phyloP scores from a whole-genome alignment of 2,888 invertebrate genomes.

The Resseliella maxima region DNA sequence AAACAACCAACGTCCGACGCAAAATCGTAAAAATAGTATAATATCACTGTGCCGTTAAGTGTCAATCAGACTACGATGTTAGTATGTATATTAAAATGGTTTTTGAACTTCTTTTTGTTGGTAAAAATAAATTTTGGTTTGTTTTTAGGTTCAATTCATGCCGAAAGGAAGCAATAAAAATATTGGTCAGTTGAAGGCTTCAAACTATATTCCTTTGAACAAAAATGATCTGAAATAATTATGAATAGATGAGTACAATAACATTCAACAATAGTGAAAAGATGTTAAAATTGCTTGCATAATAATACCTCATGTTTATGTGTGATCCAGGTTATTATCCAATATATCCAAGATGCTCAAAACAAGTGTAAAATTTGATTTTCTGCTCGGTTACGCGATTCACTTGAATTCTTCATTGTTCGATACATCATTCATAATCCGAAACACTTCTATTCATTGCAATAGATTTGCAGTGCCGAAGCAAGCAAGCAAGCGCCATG shows the following conservation, averaged over 20 bases:
- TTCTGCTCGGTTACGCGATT: conserved; percentile 53
- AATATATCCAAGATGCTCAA: not conserved
- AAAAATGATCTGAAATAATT: not conserved
- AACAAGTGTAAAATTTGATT: conserved; percentile 42
- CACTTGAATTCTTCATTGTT: conserved; percentile 8
- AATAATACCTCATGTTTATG: not conserved
- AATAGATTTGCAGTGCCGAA: not conserved
- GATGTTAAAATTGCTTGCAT: not conserved
- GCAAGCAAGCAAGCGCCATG: not conserved
- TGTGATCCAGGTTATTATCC: not conserved
- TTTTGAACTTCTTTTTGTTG: too few species aligned
- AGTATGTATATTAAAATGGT: too few species aligned
- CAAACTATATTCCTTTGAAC: not conserved
- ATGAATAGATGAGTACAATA: not conserved
- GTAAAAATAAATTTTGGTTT: too few species aligned
- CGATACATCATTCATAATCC: conserved; percentile 48
- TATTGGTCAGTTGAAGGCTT: too few species aligned
- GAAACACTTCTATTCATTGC: conserved; percentile 9
- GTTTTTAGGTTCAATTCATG: too few species aligned
- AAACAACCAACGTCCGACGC: too few species aligned
- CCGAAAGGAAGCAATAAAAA: too few species aligned
- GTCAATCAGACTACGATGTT: too few species aligned
- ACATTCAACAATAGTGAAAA: not conserved
- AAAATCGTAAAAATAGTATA: too few species aligned
- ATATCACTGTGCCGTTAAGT: too few species aligned